Base-by-base conservation (phyloP, 2,113 vertebrate species). In the Gadus macrocephalus region DNA sequence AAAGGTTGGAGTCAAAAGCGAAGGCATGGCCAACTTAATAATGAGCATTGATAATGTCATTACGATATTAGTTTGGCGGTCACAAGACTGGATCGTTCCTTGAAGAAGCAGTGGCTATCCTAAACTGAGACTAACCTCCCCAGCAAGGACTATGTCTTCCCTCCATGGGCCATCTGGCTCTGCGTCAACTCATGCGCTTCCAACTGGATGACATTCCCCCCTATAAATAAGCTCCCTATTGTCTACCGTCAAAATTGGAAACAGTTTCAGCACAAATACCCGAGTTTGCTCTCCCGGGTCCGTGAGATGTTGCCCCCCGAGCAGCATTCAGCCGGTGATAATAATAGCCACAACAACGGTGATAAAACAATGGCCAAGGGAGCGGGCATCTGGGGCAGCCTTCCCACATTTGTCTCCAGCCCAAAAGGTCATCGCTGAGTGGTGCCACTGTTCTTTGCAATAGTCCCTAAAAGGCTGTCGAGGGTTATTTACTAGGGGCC, bases 401-500 rank as follows among this genome's bases (percentile, higher is more conserved):
- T 22, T 42, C 17, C 53, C 53, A 62, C 27, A 53, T 35, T 58
- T 62, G 19, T 71, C 20, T 17, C 31, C 3, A 42, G 25, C 56
- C 22, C 59, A 49, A 78, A 74, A 78, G 62, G 68, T 68, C 22
- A 62, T 4, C 62, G 53, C 59, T 15, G 77, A 61, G 38, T 49
- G 38, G 5, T 19, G 20, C 4, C 31, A 65, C 61, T n/a, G 22
- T 27, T 66, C 67, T 63, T 22, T 60, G 74, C 59, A 60, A 70
- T 75, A 75, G 58, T 72, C 56, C 31, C 20, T 38, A 64, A 64
- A 64, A 31, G 62, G 67, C 22, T 59, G 64, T 3, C 53, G 6
- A 12, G 19, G 17, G 25, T 79, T 80, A 81, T 86, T 83, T 81
- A 83, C 67, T 69, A 61, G 64, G 77, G 67, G 62, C 71, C 9